Evolutionary conservation across 2,113 vertebrate species (phyloP).

Genomic region (Gracilinanus agilis): DNA sequence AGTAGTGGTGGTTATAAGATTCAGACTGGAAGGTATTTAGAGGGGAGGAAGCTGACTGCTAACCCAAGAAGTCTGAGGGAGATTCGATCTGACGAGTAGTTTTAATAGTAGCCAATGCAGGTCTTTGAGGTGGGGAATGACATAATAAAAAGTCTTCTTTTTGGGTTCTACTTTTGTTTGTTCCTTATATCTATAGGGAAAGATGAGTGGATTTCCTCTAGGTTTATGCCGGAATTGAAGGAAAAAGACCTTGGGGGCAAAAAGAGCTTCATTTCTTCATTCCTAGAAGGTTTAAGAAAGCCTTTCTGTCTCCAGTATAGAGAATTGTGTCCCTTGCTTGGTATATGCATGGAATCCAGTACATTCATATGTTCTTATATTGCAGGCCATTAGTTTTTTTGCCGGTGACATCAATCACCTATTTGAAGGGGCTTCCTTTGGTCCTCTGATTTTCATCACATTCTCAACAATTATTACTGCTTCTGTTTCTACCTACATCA

Average conservation of each 20-base stretch:
- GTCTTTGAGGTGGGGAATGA: background rate
- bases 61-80: background rate
- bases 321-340: too few species aligned
- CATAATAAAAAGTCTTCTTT: background rate
- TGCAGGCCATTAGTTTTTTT: conserved; percentile 60
- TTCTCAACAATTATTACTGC: fast-evolving
- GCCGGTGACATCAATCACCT: background rate
- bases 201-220: background rate
- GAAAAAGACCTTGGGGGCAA: background rate
- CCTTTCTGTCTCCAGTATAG: background rate
- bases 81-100: background rate
- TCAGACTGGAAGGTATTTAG: background rate
- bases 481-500: background rate
- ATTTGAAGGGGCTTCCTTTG: conserved; percentile 43
- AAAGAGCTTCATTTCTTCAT: background rate
- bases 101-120: background rate
- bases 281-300: background rate
- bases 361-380: background rate
- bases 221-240: background rate
- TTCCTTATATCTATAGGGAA: background rate
- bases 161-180: background rate
- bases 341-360: background rate
- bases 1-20: background rate
- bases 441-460: background rate
- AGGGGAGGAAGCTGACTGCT: background rate